Evolutionary conservation across 1,140 invertebrate species (phyloP).

Genomic region (Tenebrio molitor): DNA sequence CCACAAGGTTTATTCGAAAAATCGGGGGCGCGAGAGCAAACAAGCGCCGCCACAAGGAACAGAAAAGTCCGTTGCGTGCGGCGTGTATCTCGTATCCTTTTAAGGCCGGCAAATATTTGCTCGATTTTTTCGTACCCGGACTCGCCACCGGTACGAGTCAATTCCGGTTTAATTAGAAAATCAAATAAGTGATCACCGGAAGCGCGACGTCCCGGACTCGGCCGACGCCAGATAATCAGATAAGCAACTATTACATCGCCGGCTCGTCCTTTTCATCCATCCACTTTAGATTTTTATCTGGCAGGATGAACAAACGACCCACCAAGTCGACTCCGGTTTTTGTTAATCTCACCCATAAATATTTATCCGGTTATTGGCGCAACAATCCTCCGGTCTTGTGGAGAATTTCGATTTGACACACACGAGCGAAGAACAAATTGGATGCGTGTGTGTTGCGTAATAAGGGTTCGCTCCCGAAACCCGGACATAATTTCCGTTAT

Average conservation of each 20-base stretch:
- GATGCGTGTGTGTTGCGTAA: not conserved
- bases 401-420: not conserved
- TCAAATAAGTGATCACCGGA: not conserved
- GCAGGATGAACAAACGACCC: not conserved
- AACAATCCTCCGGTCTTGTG: not conserved
- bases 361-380: not conserved
- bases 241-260: not conserved
- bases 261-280: slow-evolving; percentile 1
- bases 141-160: not conserved
- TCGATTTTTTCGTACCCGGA: not conserved
- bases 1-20: not conserved
- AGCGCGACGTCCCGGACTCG: not conserved
- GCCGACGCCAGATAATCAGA: not conserved
- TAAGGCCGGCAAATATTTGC: not conserved
- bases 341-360: not conserved
- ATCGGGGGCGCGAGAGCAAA: not conserved
- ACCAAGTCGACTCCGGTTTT: not conserved
- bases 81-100: too few species aligned
- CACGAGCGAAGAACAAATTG: slow-evolving; percentile 2
- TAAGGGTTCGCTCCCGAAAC: not conserved
- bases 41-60: not conserved
- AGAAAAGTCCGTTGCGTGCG: too few species aligned
- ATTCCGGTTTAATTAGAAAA: not conserved
- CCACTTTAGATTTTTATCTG: slow-evolving; percentile 8
- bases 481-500: slow-evolving; percentile 27